Conservation (phyloP, 2,113 vertebrate genomes). For the Pelecanoides urinatrix region DNA sequence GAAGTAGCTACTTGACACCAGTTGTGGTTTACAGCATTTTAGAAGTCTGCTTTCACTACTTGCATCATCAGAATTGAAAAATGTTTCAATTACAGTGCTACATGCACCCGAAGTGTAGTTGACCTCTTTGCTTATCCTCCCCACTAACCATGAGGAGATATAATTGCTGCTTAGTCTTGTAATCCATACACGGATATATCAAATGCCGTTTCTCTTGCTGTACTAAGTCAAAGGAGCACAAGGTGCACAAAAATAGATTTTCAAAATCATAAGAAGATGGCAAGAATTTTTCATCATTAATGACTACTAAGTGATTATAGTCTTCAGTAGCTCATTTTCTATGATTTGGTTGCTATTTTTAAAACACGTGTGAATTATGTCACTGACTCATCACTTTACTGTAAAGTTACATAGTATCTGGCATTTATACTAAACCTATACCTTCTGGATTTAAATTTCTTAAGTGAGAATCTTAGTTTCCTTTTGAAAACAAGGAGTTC, state of each 20-base stretch:
- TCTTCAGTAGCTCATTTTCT: background rate
- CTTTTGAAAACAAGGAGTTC: background rate
- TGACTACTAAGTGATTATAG: background rate
- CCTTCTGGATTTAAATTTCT: background rate
- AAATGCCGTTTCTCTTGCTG: background rate
- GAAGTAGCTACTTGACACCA: background rate
- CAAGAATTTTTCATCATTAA: background rate
- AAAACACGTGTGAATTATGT: background rate
- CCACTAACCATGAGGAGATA: background rate
- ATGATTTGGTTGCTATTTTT: background rate
- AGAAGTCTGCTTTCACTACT: background rate
- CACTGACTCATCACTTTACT: background rate
- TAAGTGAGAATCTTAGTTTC: background rate
- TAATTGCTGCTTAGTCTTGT: background rate
- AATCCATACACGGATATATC: background rate
- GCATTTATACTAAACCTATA: background rate
- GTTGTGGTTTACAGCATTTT: background rate
- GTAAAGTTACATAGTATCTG: background rate
- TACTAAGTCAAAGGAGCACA: background rate
- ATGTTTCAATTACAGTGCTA: background rate
- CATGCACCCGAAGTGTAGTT: background rate
- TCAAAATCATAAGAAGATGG: background rate
- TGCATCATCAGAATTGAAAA: background rate
- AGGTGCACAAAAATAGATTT: background rate
- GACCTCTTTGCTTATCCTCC: background rate